Percentiles rank a stretch among this genome's conserved stretches.
These are phyloP conservation scores for Sphaeridia pumilis DNA, from an alignment of 2,888 invertebrate genomes.

Conservation along the genomic window DNA sequence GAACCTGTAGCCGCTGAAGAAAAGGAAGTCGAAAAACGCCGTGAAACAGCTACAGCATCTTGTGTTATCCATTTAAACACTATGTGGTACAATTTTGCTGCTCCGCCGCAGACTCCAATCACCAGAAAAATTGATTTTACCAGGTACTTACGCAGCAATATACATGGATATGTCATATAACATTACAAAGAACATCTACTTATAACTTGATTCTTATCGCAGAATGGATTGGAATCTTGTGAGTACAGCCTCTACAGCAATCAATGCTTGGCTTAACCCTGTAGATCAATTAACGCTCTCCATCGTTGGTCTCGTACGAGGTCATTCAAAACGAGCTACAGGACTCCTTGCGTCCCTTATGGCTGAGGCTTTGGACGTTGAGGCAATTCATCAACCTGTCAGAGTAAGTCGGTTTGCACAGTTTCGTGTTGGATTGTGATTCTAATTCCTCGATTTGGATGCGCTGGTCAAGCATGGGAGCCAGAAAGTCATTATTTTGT, in stretches of 20 bases:
- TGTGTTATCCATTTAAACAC: conserved; percentile 78
- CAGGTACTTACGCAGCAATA: conserved; percentile 48
- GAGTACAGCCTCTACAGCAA: conserved; percentile 90
- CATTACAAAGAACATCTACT: neutral
- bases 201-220: conserved; percentile 13
- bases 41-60: conserved; percentile 45
- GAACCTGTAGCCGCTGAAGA: too few relatives aligned
- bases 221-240: conserved; percentile 91
- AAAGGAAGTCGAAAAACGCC: conserved; percentile 42
- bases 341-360: conserved; percentile 87
- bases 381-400: conserved; percentile 64
- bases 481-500: neutral
- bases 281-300: conserved; percentile 78
- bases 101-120: conserved; percentile 86
- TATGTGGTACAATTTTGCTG: conserved; percentile 96
- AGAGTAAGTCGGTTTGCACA: conserved; percentile 47
- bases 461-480: too few relatives aligned
- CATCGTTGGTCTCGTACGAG: conserved; percentile 65
- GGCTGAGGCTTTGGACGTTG: conserved; percentile 84
- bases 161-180: conserved; percentile 1
- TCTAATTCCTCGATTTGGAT: too few relatives aligned
- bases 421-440: too few relatives aligned
- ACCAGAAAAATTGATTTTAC: conserved; percentile 90
- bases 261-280: conserved; percentile 97
- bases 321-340: conserved; percentile 64